A percentile compares a stretch with the other conserved stretches of the same genome.
Conservation (phyloP, 2,113 vertebrate genomes). For the Phocoena sinus region DNA sequence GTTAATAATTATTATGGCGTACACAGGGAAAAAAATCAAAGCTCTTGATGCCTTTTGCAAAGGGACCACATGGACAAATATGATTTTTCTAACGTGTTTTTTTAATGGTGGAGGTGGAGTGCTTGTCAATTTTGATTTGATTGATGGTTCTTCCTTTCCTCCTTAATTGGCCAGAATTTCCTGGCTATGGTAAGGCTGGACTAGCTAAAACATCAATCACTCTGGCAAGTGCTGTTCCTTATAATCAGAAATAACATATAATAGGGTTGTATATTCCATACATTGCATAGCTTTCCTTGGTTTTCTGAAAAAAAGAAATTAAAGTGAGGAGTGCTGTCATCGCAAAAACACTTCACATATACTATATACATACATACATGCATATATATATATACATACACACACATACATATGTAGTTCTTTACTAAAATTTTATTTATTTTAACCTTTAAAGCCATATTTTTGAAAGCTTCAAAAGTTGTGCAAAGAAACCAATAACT, state of each 20-base stretch:
- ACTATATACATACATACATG: background rate
- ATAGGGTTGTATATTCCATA: background rate
- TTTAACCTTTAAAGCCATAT: background rate
- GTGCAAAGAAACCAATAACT: background rate
- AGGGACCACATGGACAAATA: background rate
- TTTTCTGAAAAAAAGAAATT: background rate
- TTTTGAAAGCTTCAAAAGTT: background rate
- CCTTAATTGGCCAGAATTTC: constrained; percentile 34
- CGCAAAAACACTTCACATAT: background rate
- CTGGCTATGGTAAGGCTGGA: background rate
- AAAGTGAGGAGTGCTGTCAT: background rate
- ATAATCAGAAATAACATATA: background rate
- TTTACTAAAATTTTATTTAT: background rate
- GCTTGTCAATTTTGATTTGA: constrained; percentile 50
- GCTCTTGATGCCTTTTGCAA: background rate
- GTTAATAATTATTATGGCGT: background rate
- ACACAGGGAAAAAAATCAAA: background rate
- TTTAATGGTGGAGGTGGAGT: background rate
- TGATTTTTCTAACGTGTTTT: background rate
- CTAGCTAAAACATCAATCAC: constrained; percentile 34
- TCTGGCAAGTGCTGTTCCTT: background rate
- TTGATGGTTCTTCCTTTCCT: background rate
- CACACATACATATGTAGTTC: background rate
- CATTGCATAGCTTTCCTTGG: background rate
- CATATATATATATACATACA: background rate